These are phyloP conservation scores for Aleiodes sp. DNA, from an alignment of 1,140 invertebrate genomes.

Conservation along the genomic window DNA sequence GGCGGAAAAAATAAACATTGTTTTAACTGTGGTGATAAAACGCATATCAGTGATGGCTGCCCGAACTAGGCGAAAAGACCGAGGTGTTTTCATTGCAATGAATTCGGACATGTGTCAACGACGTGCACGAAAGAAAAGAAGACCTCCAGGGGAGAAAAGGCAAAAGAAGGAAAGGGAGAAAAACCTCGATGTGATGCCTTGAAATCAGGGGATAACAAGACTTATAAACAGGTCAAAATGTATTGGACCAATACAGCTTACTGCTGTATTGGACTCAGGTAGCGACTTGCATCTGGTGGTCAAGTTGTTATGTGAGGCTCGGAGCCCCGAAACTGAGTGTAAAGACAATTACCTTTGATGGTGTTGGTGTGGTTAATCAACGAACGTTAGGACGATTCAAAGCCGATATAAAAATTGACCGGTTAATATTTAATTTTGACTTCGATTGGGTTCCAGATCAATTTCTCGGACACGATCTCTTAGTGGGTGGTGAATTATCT, in stretches of 20 bases:
- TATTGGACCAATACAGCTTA: background rate
- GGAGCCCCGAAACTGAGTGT: background rate
- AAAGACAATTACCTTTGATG: constrained; percentile 16
- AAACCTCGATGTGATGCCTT: background rate
- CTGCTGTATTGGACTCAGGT: background rate
- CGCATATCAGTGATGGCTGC: background rate
- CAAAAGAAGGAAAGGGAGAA: background rate
- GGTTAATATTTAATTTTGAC: background rate
- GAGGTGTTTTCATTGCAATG: constrained; percentile 7
- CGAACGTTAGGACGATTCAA: constrained; percentile 9
- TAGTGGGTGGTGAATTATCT: constrained; percentile 28
- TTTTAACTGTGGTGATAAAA: background rate
- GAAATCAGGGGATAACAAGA: background rate
- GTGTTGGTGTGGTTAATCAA: constrained; percentile 2
- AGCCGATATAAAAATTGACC: constrained; percentile 23
- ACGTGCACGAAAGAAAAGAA: background rate
- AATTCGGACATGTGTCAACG: background rate
- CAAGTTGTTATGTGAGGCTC: constrained; percentile 4
- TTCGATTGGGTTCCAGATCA: constrained; percentile 29
- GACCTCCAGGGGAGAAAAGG: background rate
- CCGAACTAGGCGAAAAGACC: background rate
- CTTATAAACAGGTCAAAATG: background rate
- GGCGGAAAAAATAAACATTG: background rate
- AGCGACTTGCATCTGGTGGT: constrained; percentile 13
- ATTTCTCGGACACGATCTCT: constrained; percentile 9